phyloP scores from a whole-genome alignment of 2,113 vertebrate genomes.

The Thamnophis sirtalis region DNA sequence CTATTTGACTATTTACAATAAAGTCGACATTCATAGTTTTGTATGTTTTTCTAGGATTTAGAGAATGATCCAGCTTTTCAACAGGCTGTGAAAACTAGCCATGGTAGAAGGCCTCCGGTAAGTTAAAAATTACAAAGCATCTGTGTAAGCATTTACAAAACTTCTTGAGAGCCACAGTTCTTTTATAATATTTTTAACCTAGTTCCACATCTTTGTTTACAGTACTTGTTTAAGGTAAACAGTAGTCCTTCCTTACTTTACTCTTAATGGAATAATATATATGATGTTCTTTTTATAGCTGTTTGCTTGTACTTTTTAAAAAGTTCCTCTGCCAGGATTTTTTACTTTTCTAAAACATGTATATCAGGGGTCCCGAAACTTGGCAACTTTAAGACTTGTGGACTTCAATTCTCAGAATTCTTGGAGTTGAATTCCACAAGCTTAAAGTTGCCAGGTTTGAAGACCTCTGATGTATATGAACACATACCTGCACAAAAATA shows the following conservation, averaged over 20 bases:
- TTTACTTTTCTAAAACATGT: background rate
- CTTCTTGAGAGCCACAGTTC: background rate
- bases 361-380: too few species aligned
- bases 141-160: background rate
- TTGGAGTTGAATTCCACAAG: too few species aligned
- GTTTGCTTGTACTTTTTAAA: background rate
- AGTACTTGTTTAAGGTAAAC: background rate
- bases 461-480: background rate
- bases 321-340: background rate
- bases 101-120: slow-evolving; percentile 91
- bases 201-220: background rate
- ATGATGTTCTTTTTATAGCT: background rate
- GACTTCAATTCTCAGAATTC: too few species aligned
- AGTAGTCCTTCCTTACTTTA: background rate
- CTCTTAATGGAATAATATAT: background rate
- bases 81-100: slow-evolving; percentile 88
- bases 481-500: background rate
- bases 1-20: background rate
- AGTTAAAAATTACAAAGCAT: slow-evolving; percentile 54
- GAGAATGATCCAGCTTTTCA: slow-evolving; percentile 92
- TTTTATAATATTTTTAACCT: background rate
- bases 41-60: slow-evolving; percentile 77
- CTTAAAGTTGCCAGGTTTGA: too few species aligned
- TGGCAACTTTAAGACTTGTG: too few species aligned
- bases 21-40: background rate